phyloP scores from a whole-genome alignment of 2,113 vertebrate species.

The Solea senegalensis region DNA sequence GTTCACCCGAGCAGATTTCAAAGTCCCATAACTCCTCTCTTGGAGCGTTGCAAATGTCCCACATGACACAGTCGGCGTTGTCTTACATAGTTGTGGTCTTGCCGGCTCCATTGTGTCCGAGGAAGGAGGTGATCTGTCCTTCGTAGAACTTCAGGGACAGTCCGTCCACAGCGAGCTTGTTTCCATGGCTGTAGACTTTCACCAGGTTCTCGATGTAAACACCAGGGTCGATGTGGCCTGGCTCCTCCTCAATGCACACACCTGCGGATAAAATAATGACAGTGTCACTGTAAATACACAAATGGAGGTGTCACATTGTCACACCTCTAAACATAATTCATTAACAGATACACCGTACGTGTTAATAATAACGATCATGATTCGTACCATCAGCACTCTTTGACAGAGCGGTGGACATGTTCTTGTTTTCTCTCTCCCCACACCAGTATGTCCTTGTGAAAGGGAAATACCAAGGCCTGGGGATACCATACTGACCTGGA shows the following conservation, averaged over 20 bases:
- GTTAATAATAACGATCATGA: neutral
- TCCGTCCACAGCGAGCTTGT: conserved; percentile 94
- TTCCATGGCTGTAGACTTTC: conserved; percentile 95
- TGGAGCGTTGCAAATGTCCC: neutral
- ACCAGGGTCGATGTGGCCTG: conserved; percentile 89
- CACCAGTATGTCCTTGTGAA: conserved; percentile 96
- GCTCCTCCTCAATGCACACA: conserved; percentile 94
- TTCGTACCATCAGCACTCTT: conserved; percentile 88
- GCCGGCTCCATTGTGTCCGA: conserved; percentile 97
- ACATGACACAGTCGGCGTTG: neutral
- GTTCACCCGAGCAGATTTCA: neutral
- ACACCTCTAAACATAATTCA: neutral
- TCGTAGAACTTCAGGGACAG: conserved; percentile 95
- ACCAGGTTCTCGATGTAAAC: conserved; percentile 96
- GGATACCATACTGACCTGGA: conserved; percentile 95
- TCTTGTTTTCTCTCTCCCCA: conserved; percentile 85
- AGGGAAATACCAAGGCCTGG: conserved; percentile 96
- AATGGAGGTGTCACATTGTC: neutral
- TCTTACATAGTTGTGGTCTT: conserved; percentile 99
- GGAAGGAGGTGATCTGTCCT: conserved; percentile 96
- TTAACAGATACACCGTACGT: neutral
- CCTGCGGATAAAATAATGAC: conserved; percentile 64
- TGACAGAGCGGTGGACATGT: conserved; percentile 69
- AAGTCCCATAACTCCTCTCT: neutral
- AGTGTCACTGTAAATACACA: neutral